phyloP scores from a whole-genome alignment of 2,888 invertebrate species.

The Drosophila affinis region DNA sequence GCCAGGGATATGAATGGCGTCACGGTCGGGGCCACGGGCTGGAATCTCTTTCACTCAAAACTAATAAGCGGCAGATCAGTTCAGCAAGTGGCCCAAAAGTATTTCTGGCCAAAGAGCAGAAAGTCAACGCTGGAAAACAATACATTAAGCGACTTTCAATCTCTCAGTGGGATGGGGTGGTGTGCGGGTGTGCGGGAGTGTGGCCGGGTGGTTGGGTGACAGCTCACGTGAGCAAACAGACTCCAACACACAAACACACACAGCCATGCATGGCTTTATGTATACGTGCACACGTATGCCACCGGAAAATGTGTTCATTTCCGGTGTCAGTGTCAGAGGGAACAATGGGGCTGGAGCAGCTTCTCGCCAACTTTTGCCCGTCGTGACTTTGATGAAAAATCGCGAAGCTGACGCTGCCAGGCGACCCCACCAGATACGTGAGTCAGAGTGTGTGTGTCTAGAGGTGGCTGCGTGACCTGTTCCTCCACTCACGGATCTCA shows the following conservation, averaged over 20 bases:
- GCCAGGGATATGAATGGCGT: too few species aligned
- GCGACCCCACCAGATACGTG: constrained; percentile 21
- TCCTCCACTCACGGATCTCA: too few species aligned
- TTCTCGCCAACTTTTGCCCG: constrained; percentile 48
- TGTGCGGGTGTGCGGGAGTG: too few species aligned
- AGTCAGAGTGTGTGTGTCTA: not conserved
- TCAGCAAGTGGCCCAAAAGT: not conserved
- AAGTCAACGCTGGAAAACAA: constrained; percentile 53
- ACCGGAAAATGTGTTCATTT: constrained; percentile 81
- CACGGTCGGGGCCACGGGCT: not conserved
- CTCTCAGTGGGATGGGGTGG: constrained; percentile 5
- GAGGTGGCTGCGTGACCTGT: constrained; percentile 24
- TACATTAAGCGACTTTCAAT: constrained; percentile 57
- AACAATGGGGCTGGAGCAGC: constrained; percentile 46
- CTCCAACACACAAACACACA: not conserved
- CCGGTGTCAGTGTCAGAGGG: constrained; percentile 79
- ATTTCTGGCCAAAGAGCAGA: constrained; percentile 5
- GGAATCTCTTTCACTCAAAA: constrained; percentile 2
- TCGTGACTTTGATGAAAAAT: constrained; percentile 57
- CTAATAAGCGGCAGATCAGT: not conserved
- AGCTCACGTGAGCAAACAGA: constrained; percentile 21
- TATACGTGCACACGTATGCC: constrained; percentile 50
- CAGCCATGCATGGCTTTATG: not conserved
- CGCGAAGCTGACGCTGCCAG: constrained; percentile 35
- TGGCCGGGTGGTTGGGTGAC: too few species aligned